Percentiles rank a stretch among this genome's conserved stretches.
phyloP scores from a whole-genome alignment of 37 sponge, comb jelly and placozoan species.

The Oopsacas minuta region DNA sequence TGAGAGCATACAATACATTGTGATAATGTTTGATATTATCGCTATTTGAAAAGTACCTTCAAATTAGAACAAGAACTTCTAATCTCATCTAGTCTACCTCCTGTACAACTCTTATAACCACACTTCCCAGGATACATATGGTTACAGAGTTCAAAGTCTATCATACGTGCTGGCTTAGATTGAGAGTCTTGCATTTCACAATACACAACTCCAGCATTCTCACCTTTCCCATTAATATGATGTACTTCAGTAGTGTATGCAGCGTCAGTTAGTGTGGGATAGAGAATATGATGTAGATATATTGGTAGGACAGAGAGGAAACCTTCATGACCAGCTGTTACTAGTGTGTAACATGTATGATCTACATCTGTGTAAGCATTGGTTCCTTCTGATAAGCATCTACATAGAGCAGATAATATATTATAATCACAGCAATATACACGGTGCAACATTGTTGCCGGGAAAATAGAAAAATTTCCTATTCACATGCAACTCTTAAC shows the following conservation, averaged over 20 bases:
- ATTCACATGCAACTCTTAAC: too few species aligned
- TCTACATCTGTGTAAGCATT: conserved; percentile 98
- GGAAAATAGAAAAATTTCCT: too few species aligned
- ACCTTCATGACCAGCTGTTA: conserved; percentile 79
- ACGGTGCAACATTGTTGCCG: too few species aligned
- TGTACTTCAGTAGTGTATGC: conserved; percentile 86
- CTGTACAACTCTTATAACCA: conserved; percentile 81
- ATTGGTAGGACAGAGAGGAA: conserved; percentile 79
- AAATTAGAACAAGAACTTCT: conserved; percentile 57
- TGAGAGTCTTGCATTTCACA: conserved; percentile 97
- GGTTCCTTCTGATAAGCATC: conserved; percentile 84
- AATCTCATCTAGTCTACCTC: conserved; percentile 65
- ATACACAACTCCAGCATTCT: conserved; percentile 95
- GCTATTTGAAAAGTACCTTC: conserved; percentile 37
- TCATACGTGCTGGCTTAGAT: conserved; percentile 48
- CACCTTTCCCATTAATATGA: conserved; percentile 78
- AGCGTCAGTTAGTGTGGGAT: conserved; percentile 80
- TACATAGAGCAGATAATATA: background rate
- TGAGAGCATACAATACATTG: background rate
- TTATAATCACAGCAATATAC: too few species aligned
- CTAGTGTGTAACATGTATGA: conserved; percentile 91
- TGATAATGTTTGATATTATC: background rate
- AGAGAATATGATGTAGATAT: conserved; percentile 95
- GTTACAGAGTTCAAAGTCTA: conserved; percentile 40
- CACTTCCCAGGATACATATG: conserved; percentile 73